Percentiles rank a stretch among this genome's conserved stretches.
Conservation (phyloP, 2,113 vertebrate genomes). For the Myocastor coypus region DNA sequence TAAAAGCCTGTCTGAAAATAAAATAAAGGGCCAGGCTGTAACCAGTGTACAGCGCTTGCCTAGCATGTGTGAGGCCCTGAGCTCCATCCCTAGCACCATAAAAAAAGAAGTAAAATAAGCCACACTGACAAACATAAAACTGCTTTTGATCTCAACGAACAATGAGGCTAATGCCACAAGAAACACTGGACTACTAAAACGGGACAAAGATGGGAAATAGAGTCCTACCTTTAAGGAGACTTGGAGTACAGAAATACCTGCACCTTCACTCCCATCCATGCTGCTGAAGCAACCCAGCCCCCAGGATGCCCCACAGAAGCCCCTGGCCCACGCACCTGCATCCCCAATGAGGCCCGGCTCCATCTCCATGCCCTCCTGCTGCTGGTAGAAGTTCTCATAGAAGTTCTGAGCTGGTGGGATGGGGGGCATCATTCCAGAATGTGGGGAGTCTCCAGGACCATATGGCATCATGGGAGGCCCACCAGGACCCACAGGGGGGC, state of each 20-base stretch:
- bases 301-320: rapidly evolving
- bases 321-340: conserved; percentile 72
- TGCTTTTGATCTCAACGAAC: not conserved
- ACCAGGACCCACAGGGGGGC: conserved; percentile 82
- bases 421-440: conserved; percentile 89
- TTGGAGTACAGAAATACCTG: not conserved
- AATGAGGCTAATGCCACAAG: not conserved
- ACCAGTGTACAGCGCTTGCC: not conserved
- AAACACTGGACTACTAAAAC: not conserved
- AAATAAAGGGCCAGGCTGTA: not conserved
- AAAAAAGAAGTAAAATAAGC: not conserved
- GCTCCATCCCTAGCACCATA: not conserved
- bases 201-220: not conserved
- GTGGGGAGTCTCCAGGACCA: conserved; percentile 89
- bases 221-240: not conserved
- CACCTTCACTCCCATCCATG: rapidly evolving
- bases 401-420: conserved; percentile 89
- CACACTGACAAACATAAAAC: not conserved
- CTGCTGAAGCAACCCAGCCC: not conserved
- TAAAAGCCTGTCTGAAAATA: not conserved
- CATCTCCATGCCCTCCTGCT: conserved; percentile 90
- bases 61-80: not conserved
- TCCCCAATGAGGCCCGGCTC: conserved; percentile 84
- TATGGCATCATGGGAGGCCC: conserved; percentile 93
- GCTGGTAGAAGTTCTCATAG: conserved; percentile 94